Conservation (phyloP, 2,888 invertebrate genomes). For the Troilus luridus region DNA sequence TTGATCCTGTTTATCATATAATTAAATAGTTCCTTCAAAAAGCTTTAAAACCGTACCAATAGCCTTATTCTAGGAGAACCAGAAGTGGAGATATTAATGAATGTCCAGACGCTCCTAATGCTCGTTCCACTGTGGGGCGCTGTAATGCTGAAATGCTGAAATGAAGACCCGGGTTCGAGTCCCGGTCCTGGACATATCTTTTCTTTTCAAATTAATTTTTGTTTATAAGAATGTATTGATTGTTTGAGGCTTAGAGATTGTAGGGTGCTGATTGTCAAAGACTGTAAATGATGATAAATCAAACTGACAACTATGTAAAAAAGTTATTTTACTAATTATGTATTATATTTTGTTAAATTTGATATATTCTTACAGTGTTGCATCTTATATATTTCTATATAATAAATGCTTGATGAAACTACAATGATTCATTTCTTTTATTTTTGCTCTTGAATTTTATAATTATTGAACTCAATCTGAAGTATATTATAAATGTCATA, state of each 20-base stretch:
- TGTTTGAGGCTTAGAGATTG: neutral
- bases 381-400: slow-evolving; percentile 37
- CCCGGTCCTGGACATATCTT: too few species aligned
- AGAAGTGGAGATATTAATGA: too few species aligned
- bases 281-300: neutral
- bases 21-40: too few species aligned
- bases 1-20: too few species aligned
- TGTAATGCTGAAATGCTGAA: too few species aligned
- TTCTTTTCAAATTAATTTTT: neutral
- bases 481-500: too few species aligned
- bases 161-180: too few species aligned
- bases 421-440: neutral
- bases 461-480: too few species aligned
- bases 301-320: neutral
- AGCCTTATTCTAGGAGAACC: too few species aligned
- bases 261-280: slow-evolving; percentile 15
- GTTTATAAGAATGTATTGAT: neutral
- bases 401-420: slow-evolving; percentile 17
- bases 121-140: too few species aligned
- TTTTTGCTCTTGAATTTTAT: neutral
- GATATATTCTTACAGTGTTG: slow-evolving; percentile 43
- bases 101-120: too few species aligned
- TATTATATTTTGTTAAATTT: slow-evolving; percentile 46
- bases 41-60: too few species aligned
- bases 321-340: slow-evolving; percentile 32